phyloP scores from a whole-genome alignment of 1,140 invertebrate species.

The Tetragonula clypearis region DNA sequence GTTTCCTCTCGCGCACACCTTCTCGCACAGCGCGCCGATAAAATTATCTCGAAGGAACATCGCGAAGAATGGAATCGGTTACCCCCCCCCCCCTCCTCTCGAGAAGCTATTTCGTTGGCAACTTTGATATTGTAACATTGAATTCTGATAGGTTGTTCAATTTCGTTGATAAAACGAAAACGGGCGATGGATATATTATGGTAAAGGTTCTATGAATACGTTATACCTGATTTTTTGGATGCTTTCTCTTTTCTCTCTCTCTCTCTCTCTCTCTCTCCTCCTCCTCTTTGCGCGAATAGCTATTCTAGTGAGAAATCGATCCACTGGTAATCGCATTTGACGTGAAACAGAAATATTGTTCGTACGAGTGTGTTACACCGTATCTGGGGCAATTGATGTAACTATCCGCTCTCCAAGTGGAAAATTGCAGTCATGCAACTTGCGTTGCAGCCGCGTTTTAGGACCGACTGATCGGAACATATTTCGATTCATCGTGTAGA shows the following conservation, averaged over 20 bases:
- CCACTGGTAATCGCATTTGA: not conserved
- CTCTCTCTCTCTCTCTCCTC: no score
- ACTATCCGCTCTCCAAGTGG: not conserved
- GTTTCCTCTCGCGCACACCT: not conserved
- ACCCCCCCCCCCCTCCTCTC: not conserved
- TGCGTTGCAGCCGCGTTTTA: not conserved
- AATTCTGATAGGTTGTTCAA: slow-evolving; percentile 13
- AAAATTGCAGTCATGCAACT: not conserved
- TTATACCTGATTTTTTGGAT: not conserved
- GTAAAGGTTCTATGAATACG: slow-evolving; percentile 1
- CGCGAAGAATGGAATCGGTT: not conserved
- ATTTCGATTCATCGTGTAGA: not conserved
- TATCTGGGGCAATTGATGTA: not conserved
- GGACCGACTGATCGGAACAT: not conserved
- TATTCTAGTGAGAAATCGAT: not conserved
- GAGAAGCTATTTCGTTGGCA: slow-evolving; percentile 14
- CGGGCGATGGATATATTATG: not conserved
- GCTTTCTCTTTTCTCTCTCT: not conserved
- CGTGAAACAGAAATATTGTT: not conserved
- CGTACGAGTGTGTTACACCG: not conserved
- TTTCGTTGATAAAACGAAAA: slow-evolving; percentile 8
- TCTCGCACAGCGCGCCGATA: not conserved
- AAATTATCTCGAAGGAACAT: slow-evolving; percentile 11
- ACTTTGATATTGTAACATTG: not conserved
- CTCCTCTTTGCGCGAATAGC: no score